phyloP scores from a whole-genome alignment of 1,140 invertebrate species.

The Trichomalopsis sarcophagae region DNA sequence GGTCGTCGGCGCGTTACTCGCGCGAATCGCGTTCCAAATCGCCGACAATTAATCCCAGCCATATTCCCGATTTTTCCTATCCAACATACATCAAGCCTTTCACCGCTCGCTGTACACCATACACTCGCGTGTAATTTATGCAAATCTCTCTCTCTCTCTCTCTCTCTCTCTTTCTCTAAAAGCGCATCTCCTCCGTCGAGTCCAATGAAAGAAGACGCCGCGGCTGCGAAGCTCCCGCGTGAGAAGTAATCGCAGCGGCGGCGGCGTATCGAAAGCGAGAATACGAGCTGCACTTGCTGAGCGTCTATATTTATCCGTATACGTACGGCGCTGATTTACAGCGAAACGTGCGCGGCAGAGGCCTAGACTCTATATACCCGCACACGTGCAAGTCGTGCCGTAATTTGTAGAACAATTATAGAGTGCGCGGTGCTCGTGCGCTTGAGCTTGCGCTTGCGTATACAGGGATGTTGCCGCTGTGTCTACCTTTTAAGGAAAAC shows the following conservation, averaged over 20 bases:
- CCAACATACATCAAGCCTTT: too few relatives aligned
- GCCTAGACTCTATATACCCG: not conserved
- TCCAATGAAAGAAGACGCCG: not conserved
- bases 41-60: not conserved
- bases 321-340: not conserved
- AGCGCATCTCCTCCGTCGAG: not conserved
- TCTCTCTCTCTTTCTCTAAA: not conserved
- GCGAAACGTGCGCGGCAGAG: not conserved
- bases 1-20: too few relatives aligned
- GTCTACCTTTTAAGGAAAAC: slow-evolving; percentile 55
- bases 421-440: not conserved
- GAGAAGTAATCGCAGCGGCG: not conserved
- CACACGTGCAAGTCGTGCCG: not conserved
- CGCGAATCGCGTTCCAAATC: not conserved
- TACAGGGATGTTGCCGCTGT: not conserved
- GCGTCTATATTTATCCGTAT: slow-evolving; percentile 15
- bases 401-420: slow-evolving; percentile 49
- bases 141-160: too few relatives aligned
- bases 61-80: too few relatives aligned
- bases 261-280: not conserved
- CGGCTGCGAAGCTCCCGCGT: not conserved
- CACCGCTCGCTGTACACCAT: too few relatives aligned
- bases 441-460: too few relatives aligned
- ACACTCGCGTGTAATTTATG: not conserved
- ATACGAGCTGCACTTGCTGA: not conserved